phyloP scores from a whole-genome alignment of 2,113 vertebrate species.

The Phyllostomus hastatus region DNA sequence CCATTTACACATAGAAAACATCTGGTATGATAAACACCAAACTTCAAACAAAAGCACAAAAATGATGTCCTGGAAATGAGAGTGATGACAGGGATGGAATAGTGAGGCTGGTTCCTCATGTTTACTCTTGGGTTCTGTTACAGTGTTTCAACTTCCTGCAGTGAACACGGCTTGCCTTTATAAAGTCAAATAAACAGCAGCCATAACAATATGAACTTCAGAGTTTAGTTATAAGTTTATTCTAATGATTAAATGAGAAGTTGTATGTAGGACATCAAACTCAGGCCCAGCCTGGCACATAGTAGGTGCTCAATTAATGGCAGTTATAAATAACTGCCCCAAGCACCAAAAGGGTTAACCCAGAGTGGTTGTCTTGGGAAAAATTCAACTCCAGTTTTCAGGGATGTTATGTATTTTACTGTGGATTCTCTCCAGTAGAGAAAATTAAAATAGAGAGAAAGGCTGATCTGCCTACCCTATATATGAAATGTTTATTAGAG shows the following conservation, averaged over 20 bases:
- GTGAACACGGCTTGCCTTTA: neutral
- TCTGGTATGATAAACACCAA: neutral
- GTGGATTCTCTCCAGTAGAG: neutral
- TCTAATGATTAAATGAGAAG: neutral
- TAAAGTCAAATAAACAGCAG: neutral
- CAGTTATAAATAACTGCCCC: neutral
- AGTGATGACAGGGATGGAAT: neutral
- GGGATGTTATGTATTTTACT: neutral
- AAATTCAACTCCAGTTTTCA: neutral
- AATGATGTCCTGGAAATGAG: neutral
- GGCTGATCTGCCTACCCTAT: neutral
- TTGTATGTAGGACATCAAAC: neutral
- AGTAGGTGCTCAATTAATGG: neutral
- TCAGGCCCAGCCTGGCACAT: neutral
- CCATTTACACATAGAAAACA: neutral
- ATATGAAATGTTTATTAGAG: neutral
- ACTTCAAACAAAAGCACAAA: neutral
- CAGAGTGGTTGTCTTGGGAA: neutral
- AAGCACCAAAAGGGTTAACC: neutral
- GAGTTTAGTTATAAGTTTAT: neutral
- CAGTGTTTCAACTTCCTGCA: neutral
- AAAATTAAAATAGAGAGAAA: neutral
- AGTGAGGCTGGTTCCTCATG: no score
- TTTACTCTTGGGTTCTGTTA: neutral
- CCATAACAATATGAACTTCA: neutral